Base-by-base conservation (phyloP, 53 echinoderm and acorn worm species). In the Mesocentrotus franciscanus region DNA sequence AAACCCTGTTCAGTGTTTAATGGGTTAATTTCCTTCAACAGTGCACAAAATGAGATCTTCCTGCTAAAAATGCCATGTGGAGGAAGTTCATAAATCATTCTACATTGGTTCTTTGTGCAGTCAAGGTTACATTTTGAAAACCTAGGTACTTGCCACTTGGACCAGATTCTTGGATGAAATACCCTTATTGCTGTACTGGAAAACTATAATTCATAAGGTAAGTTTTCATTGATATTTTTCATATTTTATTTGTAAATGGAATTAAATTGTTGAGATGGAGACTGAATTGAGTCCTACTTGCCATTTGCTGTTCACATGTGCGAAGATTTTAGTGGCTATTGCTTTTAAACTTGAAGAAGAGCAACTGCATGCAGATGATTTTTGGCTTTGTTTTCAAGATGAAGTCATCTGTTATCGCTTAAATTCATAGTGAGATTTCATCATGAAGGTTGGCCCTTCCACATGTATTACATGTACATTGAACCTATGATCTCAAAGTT, bases 81-180 rank as follows among this genome's bases (percentile, higher is more conserved):
- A 59, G 90, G 90, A 90, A 90, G 90, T 90, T 17, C 81, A 81
- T 81, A 81, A 81, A 81, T 81, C 39, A 81, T 81, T 81, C 81
- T 81, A 81, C 18, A 39, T 81, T 81, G 81, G 81, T 42, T 81
- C 81, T 81, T 81, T 81, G 81, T 81, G 42, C 17, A 42, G 81
- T 81, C 81, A 39, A 81, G 39, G 81, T 17, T 81, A 8, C 22
- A 39, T 81, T 81, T 81, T 36, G 81, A 81, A 81, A 29, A 42
- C 7, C 42, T 18, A 81, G 81, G 81, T 81, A 81, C 42, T 81
- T 81, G 81, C 81, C 42, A 39, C 17, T 81, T 17, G 81, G 81
- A 42, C 81, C 20, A 8, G 42, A 81, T 81, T 81, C 81, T 81
- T 81, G 81, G 81, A 81, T 81, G 81, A 36, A 36, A 81, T 42